Percentiles rank a stretch among this genome's conserved stretches.
These are phyloP conservation scores for Papilio dardanus DNA, from an alignment of 1,140 invertebrate genomes.

Conservation along the genomic window DNA sequence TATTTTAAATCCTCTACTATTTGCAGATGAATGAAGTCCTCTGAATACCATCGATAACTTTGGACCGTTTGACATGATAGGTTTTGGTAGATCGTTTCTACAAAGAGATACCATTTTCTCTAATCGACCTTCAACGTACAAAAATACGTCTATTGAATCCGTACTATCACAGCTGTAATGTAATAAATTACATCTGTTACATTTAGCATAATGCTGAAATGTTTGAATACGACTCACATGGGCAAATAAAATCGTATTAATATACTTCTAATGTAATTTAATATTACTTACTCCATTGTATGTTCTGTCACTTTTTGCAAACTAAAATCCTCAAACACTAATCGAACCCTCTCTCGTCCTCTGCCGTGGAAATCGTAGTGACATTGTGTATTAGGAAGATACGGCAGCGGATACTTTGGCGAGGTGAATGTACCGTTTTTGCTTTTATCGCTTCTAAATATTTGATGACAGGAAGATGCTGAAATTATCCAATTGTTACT, in stretches of 20 bases:
- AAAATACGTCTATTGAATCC: slow-evolving; percentile 90
- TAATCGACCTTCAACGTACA: slow-evolving; percentile 89
- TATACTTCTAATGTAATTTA: not conserved
- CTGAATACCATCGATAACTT: slow-evolving; percentile 91
- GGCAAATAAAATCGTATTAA: not conserved
- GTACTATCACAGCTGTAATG: slow-evolving; percentile 90
- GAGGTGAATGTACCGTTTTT: slow-evolving; percentile 91
- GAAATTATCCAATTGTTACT: slow-evolving; percentile 63
- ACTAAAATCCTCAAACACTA: slow-evolving; percentile 90
- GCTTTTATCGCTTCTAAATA: slow-evolving; percentile 89
- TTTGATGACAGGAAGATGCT: slow-evolving; percentile 90
- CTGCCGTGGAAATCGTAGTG: slow-evolving; percentile 92
- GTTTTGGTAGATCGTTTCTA: slow-evolving; percentile 88
- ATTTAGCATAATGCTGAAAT: slow-evolving; percentile 40
- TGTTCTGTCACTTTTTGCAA: slow-evolving; percentile 71
- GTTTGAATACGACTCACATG: not conserved
- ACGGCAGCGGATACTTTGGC: slow-evolving; percentile 88
- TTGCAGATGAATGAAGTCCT: slow-evolving; percentile 86
- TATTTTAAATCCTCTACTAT: slow-evolving; percentile 92
- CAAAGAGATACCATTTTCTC: slow-evolving; percentile 93
- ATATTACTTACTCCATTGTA: slow-evolving; percentile 69
- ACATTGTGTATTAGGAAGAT: slow-evolving; percentile 89
- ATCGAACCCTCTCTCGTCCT: slow-evolving; percentile 89
- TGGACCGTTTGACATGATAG: slow-evolving; percentile 95
- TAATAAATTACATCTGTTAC: slow-evolving; percentile 90